These are phyloP conservation scores for Taphrorychus bicolor DNA, from an alignment of 2,888 invertebrate species.

Conservation along the genomic window DNA sequence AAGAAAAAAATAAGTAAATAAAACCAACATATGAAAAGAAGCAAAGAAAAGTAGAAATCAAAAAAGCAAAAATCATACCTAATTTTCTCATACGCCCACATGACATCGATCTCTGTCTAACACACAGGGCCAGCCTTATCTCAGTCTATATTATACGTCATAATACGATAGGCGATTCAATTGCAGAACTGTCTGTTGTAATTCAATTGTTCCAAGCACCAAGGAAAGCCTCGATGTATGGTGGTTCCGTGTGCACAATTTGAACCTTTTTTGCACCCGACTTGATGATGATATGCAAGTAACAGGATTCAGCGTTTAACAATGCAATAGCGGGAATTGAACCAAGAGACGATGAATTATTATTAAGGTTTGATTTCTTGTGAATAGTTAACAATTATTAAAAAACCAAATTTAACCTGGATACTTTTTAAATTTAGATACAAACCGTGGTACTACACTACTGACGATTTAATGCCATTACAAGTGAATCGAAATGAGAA, in stretches of 20 bases:
- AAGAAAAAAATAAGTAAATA: too few species aligned
- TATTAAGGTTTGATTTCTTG: too few species aligned
- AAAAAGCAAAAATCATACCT: conserved; percentile 11
- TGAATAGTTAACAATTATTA: too few species aligned
- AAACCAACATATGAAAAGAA: too few species aligned
- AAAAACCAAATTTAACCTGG: too few species aligned
- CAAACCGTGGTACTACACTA: too few species aligned
- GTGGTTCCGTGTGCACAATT: conserved; percentile 17
- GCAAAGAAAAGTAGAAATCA: too few species aligned
- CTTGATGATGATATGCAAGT: not conserved
- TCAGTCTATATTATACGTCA: conserved; percentile 9
- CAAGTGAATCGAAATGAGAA: not conserved
- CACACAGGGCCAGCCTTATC: not conserved
- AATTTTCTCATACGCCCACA: conserved; percentile 33
- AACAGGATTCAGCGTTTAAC: too few species aligned
- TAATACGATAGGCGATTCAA: conserved; percentile 8
- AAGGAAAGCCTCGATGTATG: not conserved
- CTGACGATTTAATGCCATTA: not conserved
- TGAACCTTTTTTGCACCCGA: conserved; percentile 17
- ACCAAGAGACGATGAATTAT: too few species aligned
- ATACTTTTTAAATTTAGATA: too few species aligned
- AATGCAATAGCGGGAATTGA: too few species aligned
- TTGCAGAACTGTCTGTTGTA: conserved; percentile 20
- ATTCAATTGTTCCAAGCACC: not conserved
- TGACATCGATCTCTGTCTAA: conserved; percentile 5